phyloP scores from a whole-genome alignment of 2,113 vertebrate species.

The Felis chaus region DNA sequence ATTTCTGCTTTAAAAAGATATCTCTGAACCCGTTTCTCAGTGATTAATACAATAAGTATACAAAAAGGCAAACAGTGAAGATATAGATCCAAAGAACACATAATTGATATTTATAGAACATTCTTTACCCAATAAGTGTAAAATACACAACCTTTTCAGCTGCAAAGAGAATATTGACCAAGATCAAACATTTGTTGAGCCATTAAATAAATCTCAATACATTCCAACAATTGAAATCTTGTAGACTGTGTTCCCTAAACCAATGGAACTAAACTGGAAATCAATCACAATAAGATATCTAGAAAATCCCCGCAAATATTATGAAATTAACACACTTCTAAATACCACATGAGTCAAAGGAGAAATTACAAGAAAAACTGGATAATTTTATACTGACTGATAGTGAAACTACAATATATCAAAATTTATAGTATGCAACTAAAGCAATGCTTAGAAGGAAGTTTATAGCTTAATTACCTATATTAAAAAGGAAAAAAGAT shows the following conservation, averaged over 20 bases:
- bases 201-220: background rate
- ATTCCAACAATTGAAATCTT: background rate
- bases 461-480: background rate
- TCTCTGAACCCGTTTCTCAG: background rate
- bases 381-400: background rate
- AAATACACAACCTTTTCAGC: background rate
- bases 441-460: background rate
- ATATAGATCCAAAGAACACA: background rate
- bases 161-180: background rate
- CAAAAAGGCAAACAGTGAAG: background rate
- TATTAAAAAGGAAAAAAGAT: background rate
- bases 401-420: background rate
- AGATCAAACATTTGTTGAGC: background rate
- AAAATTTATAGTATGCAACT: background rate
- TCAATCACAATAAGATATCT: background rate
- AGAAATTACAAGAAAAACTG: background rate
- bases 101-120: background rate
- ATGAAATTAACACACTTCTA: constrained; percentile 4
- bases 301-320: background rate
- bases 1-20: background rate
- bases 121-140: background rate
- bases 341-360: background rate
- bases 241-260: background rate
- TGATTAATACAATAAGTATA: background rate
- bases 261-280: background rate